phyloP scores from a whole-genome alignment of 1,140 invertebrate genomes.

The Papilio helenus region DNA sequence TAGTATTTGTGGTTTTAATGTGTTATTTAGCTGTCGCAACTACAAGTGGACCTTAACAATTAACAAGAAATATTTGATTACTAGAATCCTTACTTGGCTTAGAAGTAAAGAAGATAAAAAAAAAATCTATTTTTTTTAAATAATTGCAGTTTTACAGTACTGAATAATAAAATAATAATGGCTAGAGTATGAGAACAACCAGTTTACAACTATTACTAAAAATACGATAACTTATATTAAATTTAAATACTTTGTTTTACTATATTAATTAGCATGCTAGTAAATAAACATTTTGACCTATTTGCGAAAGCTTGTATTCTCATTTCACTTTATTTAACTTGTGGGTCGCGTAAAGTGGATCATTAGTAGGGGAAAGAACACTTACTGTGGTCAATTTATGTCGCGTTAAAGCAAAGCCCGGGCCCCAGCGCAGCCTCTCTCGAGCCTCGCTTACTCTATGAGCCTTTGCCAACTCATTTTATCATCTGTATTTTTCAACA shows the following conservation, averaged over 20 bases:
- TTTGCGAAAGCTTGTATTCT: neutral
- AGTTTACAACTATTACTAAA: neutral
- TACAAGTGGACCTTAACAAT: too few relatives aligned
- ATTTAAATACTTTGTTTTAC: neutral
- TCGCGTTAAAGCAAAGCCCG: constrained; percentile 11
- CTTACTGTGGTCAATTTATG: constrained; percentile 26
- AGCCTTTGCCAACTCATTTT: neutral
- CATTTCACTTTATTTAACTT: constrained; percentile 22
- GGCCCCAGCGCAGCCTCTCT: neutral
- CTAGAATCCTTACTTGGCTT: too few relatives aligned
- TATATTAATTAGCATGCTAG: neutral
- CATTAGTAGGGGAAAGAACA: constrained; percentile 24
- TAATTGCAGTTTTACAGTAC: too few relatives aligned
- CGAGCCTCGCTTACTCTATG: neutral
- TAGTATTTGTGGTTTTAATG: neutral
- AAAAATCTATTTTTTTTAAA: too few relatives aligned
- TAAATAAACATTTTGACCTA: constrained; percentile 15
- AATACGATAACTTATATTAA: neutral
- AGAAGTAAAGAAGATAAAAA: too few relatives aligned
- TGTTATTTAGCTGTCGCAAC: neutral
- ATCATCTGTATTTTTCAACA: neutral
- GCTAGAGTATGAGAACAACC: neutral
- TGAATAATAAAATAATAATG: neutral
- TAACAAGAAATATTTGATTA: too few relatives aligned
- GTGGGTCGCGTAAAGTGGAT: constrained; percentile 16